A percentile compares a stretch with the other conserved stretches of the same genome.
phyloP scores from a whole-genome alignment of 2,113 vertebrate genomes.

The Mustela lutreola region DNA sequence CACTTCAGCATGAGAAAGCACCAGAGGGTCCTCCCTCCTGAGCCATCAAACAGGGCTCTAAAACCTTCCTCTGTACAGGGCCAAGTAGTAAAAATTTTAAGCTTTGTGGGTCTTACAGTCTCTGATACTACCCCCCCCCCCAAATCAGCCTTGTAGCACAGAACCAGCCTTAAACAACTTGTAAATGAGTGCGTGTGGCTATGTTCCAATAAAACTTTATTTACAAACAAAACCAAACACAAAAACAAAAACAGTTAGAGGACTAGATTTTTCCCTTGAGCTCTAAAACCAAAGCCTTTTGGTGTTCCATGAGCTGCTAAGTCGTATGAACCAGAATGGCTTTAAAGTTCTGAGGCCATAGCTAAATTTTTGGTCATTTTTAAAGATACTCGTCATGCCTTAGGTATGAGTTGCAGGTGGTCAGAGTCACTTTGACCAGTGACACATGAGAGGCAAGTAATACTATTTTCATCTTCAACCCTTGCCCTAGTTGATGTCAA shows the following conservation, averaged over 20 bases:
- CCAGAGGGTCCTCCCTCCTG: background rate
- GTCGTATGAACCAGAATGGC: background rate
- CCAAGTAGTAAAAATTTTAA: background rate
- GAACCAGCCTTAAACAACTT: background rate
- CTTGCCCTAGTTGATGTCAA: background rate
- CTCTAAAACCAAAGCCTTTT: background rate
- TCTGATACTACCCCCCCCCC: background rate
- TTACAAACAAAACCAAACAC: background rate
- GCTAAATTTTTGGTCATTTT: background rate
- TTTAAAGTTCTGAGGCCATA: background rate
- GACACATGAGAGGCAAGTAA: background rate
- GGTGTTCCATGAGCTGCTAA: background rate
- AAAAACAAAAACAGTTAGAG: background rate
- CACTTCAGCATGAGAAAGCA: background rate
- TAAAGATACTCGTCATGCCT: background rate
- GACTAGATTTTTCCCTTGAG: background rate
- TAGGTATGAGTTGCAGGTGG: background rate
- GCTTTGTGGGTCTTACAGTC: background rate
- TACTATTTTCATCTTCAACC: conserved; percentile 40
- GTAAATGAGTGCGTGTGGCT: background rate
- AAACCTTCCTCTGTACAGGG: background rate
- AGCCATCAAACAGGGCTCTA: background rate
- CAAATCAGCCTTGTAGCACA: background rate
- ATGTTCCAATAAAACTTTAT: background rate
- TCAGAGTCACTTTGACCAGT: background rate